phyloP scores from a whole-genome alignment of 2,113 vertebrate species.

The Podocnemis expansa region DNA sequence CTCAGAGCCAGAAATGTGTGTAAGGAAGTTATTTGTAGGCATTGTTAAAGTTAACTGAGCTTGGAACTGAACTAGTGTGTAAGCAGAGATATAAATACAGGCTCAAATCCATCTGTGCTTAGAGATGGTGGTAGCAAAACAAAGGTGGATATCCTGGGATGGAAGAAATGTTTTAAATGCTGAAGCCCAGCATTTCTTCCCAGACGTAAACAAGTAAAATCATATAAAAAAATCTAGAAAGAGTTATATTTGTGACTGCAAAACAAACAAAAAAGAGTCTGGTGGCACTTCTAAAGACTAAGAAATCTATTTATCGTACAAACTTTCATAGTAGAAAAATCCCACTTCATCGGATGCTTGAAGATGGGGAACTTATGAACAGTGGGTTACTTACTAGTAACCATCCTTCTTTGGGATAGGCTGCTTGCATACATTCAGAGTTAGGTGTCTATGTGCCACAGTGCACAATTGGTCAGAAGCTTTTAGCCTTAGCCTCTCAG shows the following conservation, averaged over 20 bases:
- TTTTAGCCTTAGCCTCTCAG: too few relatives aligned
- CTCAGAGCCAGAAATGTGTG: not conserved
- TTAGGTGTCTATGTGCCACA: too few relatives aligned
- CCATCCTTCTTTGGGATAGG: too few relatives aligned
- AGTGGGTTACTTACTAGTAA: too few relatives aligned
- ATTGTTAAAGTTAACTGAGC: not conserved
- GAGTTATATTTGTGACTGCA: not conserved
- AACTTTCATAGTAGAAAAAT: too few relatives aligned
- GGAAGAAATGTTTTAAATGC: not conserved
- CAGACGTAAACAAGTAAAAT: not conserved
- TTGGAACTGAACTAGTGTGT: not conserved
- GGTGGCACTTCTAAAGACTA: too few relatives aligned
- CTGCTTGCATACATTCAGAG: too few relatives aligned
- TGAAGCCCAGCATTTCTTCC: not conserved
- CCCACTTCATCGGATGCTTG: too few relatives aligned
- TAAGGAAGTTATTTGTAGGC: not conserved
- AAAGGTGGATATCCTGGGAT: not conserved
- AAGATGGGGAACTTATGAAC: too few relatives aligned
- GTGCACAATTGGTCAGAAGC: too few relatives aligned
- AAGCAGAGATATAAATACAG: not conserved
- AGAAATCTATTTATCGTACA: too few relatives aligned
- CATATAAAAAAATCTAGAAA: not conserved
- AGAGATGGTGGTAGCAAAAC: not conserved
- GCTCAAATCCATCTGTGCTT: not conserved
- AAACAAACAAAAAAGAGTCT: too few relatives aligned